Evolutionary conservation across 1,140 invertebrate genomes (phyloP).

Genomic region (Ladona fulva): DNA sequence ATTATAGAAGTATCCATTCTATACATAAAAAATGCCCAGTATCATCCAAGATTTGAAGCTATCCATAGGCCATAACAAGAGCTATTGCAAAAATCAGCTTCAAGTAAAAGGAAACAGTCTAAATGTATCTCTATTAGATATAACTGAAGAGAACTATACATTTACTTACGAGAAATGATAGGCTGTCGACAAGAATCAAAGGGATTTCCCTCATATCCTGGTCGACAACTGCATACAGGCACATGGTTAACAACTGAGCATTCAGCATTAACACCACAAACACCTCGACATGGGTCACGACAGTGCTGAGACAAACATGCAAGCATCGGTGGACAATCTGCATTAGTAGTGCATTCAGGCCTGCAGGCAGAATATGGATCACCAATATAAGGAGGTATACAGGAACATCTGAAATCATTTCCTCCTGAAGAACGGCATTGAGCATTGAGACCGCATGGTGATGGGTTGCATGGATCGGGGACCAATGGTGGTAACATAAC

Average conservation of each 20-base stretch:
- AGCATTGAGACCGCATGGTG: conserved; percentile 72
- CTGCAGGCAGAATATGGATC: conserved; percentile 59
- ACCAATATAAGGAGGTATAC: conserved; percentile 76
- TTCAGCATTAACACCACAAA: conserved; percentile 68
- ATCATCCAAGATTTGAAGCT: too few species aligned
- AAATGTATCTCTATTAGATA: too few species aligned
- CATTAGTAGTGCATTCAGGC: conserved; percentile 68
- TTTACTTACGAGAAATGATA: conserved; percentile 42
- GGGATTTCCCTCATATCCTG: conserved; percentile 68
- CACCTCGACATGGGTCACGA: conserved; percentile 72
- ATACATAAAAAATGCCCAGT: too few species aligned
- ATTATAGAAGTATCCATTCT: too few species aligned
- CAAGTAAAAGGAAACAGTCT: too few species aligned
- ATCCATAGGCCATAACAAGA: too few species aligned
- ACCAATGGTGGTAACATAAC: conserved; percentile 36
- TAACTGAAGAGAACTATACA: too few species aligned
- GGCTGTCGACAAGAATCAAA: conserved; percentile 63
- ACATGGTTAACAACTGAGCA: conserved; percentile 73
- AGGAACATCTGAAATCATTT: conserved; percentile 59
- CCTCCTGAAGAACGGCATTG: conserved; percentile 55
- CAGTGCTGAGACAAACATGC: conserved; percentile 79
- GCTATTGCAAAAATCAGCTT: too few species aligned
- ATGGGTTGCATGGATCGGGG: conserved; percentile 62
- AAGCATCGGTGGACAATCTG: conserved; percentile 66
- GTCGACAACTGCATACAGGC: conserved; percentile 66